phyloP scores from a whole-genome alignment of 2,113 vertebrate genomes.

The Sceloporus tristichus region DNA sequence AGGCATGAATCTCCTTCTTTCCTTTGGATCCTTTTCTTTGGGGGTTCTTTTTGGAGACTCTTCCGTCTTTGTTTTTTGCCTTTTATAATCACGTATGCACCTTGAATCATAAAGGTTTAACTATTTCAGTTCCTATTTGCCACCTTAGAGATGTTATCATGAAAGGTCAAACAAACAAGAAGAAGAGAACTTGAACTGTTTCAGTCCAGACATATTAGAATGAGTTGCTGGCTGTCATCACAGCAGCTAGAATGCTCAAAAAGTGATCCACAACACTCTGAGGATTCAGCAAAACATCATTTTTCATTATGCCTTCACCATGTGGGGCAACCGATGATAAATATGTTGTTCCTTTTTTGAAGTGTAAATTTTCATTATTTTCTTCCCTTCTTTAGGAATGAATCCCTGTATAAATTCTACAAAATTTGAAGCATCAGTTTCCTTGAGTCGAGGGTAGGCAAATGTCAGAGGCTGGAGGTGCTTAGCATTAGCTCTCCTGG shows the following conservation, averaged over 20 bases:
- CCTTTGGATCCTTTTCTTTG: too few species aligned
- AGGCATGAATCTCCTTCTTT: too few species aligned
- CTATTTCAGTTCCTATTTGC: slow-evolving; percentile 23
- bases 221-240: not conserved
- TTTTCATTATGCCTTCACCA: not conserved
- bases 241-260: slow-evolving; percentile 22
- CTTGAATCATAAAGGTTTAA: too few species aligned
- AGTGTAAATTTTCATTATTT: not conserved
- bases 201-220: not conserved
- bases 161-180: slow-evolving; percentile 26
- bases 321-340: slow-evolving; percentile 29
- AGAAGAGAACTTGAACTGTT: not conserved
- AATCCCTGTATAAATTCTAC: slow-evolving; percentile 22
- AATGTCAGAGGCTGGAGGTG: too few species aligned
- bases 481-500: too few species aligned
- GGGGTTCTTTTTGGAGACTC: too few species aligned
- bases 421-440: not conserved
- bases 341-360: not conserved
- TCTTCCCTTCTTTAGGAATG: slow-evolving; percentile 18
- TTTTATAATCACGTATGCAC: too few species aligned
- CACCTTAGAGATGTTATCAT: fast-evolving
- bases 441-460: not conserved
- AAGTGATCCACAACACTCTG: not conserved
- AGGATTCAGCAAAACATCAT: not conserved
- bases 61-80: too few species aligned